Conservation (phyloP, 2,113 vertebrate genomes). For the Sinocyclocheilus maitianheensis region DNA sequence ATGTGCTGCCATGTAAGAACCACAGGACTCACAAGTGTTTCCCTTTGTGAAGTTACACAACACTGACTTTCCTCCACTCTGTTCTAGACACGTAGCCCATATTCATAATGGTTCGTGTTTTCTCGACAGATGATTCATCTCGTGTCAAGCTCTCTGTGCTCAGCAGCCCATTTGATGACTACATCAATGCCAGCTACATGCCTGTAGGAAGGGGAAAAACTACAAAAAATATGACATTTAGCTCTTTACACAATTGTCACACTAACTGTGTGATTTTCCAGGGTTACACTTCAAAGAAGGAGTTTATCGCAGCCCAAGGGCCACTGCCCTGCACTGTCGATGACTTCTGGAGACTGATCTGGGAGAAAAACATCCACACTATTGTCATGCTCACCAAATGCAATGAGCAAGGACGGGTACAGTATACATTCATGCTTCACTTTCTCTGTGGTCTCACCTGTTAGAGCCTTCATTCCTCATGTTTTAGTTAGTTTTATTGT, state of each 20-base stretch:
- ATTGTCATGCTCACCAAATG: slow-evolving; percentile 95
- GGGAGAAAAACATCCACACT: slow-evolving; percentile 90
- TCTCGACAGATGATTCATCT: slow-evolving; percentile 84
- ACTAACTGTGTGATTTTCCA: slow-evolving; percentile 59
- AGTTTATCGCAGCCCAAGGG: slow-evolving; percentile 94
- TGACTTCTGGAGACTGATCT: slow-evolving; percentile 97
- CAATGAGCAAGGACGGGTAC: slow-evolving; percentile 89
- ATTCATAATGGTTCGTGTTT: slow-evolving; percentile 6
- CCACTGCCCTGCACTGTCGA: slow-evolving; percentile 87
- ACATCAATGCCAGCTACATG: slow-evolving; percentile 96
- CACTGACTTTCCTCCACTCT: neutral
- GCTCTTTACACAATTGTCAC: neutral
- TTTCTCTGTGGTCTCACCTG: slow-evolving; percentile 34
- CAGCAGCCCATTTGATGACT: slow-evolving; percentile 79
- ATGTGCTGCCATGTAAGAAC: slow-evolving; percentile 92
- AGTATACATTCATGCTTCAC: neutral
- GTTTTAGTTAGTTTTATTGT: neutral
- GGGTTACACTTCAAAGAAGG: slow-evolving; percentile 88
- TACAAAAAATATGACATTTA: neutral
- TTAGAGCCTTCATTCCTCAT: neutral
- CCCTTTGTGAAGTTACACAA: neutral
- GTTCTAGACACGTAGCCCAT: neutral
- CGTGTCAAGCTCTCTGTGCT: slow-evolving; percentile 88
- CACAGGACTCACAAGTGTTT: neutral
- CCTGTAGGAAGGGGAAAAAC: slow-evolving; percentile 75